These are phyloP conservation scores for Nudaria mundana DNA, from an alignment of 2,888 invertebrate genomes.

Conservation along the genomic window DNA sequence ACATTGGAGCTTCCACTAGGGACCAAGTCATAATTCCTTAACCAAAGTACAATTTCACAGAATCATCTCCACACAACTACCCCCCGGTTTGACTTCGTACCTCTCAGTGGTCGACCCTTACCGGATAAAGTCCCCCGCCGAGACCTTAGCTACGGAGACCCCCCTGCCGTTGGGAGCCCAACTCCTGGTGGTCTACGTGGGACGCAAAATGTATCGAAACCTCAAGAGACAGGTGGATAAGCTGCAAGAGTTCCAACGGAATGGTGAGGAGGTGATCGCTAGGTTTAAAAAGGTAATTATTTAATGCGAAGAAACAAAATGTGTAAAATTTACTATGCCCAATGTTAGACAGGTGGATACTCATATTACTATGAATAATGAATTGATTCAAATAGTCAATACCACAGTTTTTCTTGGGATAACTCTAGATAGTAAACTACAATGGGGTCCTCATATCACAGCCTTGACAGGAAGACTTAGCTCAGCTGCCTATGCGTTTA, in stretches of 20 bases:
- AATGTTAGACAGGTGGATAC: too few relatives aligned
- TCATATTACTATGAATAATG: too few relatives aligned
- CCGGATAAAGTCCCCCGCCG: slow-evolving; percentile 91
- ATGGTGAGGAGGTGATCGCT: slow-evolving; percentile 67
- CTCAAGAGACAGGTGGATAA: slow-evolving; percentile 62
- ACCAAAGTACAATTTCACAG: slow-evolving; percentile 68
- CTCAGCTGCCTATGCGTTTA: too few relatives aligned
- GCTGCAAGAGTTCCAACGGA: slow-evolving; percentile 62
- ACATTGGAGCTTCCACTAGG: too few relatives aligned
- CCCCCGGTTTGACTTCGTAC: slow-evolving; percentile 87
- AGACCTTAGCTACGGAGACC: slow-evolving; percentile 83
- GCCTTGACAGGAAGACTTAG: too few relatives aligned
- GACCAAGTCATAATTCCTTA: not conserved
- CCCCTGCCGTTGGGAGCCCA: slow-evolving; percentile 91
- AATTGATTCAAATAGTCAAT: too few relatives aligned
- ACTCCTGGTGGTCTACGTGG: slow-evolving; percentile 88
- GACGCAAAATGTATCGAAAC: slow-evolving; percentile 81
- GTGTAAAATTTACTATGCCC: too few relatives aligned
- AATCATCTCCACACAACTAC: slow-evolving; percentile 90
- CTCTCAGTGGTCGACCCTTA: slow-evolving; percentile 91
- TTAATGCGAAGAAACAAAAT: too few relatives aligned
- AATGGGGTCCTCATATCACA: too few relatives aligned
- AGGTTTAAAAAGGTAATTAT: slow-evolving; percentile 67
- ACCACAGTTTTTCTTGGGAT: too few relatives aligned
- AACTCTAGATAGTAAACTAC: too few relatives aligned